Base-by-base conservation (phyloP, 2,797 vertebrate genomes). In the Pogoniulus pusillus region DNA sequence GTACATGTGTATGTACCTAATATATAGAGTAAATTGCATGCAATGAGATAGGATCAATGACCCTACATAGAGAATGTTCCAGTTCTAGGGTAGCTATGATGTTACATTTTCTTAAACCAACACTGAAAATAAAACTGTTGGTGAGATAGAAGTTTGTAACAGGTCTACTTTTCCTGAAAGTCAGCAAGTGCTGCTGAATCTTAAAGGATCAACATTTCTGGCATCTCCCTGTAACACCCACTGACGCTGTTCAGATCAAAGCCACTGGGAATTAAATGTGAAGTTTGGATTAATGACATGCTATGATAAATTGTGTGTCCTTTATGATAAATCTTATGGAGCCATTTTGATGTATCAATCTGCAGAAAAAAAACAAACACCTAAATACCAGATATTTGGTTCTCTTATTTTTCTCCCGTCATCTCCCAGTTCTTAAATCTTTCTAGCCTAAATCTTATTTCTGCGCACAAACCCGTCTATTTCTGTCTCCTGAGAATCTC, bases 401-500 rank as follows among this genome's bases (percentile, higher is more conserved):
- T 76, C 41, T 35, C 53, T 55, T 84, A 59, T 70, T 47, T 81
- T 87, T n/a, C 45, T 68, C 8, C 26, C 12, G 9, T 55, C 51
- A 24, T 72, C 15, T 45, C 29, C 43, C 49, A 41, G 7, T 71
- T 82, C 62, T 66, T 70, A 13, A 58, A 12, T 59, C 43, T 43
- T 91, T 13, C 58, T 54, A 34, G 22, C 22, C 35, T 92, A 73
- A 86, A 69, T 88, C 30, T 85, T 92, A 87, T 75, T 91, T 68
- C 49, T 82, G 32, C 71, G 47, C 75, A 90, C 53, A 91, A 57
- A 64, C 30, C 6, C 18, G 59, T 47, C 29, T 75, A 30, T 24
- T 93, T 85, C 32, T 91, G 60, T 79, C 62, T 92, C 47, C 58
- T 51, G 80, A 89, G 92, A 92, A 87, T 91, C 66, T 87, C 91